phyloP scores from a whole-genome alignment of 35 echinoderm and acorn worm species.

The Heliocidaris erythrogramma region DNA sequence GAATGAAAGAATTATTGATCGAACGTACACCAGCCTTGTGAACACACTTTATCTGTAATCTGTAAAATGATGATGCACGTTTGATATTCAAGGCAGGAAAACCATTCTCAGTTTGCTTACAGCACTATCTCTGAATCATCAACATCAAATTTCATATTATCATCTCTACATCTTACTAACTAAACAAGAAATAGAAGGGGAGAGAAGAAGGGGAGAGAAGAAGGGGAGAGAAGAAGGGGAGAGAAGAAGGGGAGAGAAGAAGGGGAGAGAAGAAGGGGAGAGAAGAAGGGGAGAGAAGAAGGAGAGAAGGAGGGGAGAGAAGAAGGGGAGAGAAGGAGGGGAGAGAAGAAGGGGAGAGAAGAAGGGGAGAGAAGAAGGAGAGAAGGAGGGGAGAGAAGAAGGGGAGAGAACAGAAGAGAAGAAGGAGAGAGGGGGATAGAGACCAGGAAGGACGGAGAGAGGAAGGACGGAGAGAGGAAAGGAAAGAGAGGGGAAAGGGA shows the following conservation, averaged over 20 bases:
- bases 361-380: background rate
- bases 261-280: background rate
- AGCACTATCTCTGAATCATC: background rate
- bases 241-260: background rate
- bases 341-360: background rate
- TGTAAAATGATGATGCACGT: background rate
- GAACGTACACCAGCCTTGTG: background rate
- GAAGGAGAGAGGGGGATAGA: background rate
- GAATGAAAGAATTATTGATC: background rate
- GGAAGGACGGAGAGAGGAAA: background rate
- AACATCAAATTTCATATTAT: constrained; percentile 13
- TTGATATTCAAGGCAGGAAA: background rate
- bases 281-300: background rate
- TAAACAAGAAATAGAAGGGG: background rate
- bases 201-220: background rate
- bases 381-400: background rate
- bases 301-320: no score
- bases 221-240: no score
- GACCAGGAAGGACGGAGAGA: background rate
- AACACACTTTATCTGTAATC: background rate
- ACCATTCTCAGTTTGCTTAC: background rate
- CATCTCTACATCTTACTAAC: background rate
- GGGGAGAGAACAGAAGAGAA: background rate
- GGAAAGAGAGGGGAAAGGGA: background rate
- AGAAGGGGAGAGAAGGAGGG: no score